A percentile compares a stretch with the other conserved stretches of the same genome.
These are phyloP conservation scores for Hydropsyche betteni DNA, from an alignment of 2,888 invertebrate species.

Conservation along the genomic window DNA sequence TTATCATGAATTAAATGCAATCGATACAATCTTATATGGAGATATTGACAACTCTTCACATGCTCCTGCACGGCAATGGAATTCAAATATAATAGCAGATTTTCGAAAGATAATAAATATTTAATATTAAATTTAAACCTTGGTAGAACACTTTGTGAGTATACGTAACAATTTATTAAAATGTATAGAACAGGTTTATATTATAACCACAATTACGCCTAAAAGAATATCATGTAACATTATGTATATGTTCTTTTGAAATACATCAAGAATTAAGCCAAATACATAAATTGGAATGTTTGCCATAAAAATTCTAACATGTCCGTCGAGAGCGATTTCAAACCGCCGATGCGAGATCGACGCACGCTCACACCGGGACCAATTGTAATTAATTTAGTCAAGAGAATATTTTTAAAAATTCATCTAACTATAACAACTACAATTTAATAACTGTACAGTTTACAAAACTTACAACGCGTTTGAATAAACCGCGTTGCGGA, in stretches of 20 bases:
- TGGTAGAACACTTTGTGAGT: conserved; percentile 48
- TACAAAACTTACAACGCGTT: conserved; percentile 49
- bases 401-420: conserved; percentile 48
- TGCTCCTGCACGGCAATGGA: conserved; percentile 17
- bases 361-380: conserved; percentile 31
- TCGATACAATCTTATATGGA: conserved; percentile 5
- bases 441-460: conserved; percentile 51
- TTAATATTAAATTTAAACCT: conserved; percentile 43
- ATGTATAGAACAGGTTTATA: conserved; percentile 47
- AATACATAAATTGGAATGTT: conserved; percentile 45
- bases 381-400: conserved; percentile 37
- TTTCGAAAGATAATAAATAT: conserved; percentile 36
- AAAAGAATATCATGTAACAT: conserved; percentile 49
- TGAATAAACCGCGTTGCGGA: conserved; percentile 42
- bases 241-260: conserved; percentile 46
- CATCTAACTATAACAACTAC: conserved; percentile 51
- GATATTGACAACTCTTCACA: conserved; percentile 15
- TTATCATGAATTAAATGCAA: not conserved
- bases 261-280: conserved; percentile 49
- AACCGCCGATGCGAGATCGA: conserved; percentile 13
- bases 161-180: conserved; percentile 49
- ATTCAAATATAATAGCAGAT: conserved; percentile 25
- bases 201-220: conserved; percentile 49
- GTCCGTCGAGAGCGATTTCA: conserved; percentile 20
- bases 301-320: conserved; percentile 40